Percentiles rank a stretch among this genome's conserved stretches.
Conservation (phyloP, 2,888 invertebrate species). For the Trichacis sp. region DNA sequence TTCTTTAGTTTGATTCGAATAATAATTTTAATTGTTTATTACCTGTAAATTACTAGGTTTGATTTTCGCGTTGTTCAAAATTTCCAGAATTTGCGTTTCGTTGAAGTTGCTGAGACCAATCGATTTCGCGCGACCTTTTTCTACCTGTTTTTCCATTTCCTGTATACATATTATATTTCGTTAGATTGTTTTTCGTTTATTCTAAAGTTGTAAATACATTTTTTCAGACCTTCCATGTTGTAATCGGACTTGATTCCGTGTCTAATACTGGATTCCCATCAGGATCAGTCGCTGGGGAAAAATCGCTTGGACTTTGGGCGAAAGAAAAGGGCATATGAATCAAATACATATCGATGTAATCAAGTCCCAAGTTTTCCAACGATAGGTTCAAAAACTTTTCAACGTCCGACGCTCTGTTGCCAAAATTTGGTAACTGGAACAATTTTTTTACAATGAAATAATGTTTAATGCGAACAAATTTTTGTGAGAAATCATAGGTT, state of each 20-base stretch:
- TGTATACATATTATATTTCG: no score
- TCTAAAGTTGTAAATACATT: no score
- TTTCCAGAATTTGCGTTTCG: constrained; percentile 75
- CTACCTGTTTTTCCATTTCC: constrained; percentile 80
- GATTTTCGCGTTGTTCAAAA: constrained; percentile 74
- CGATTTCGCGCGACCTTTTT: constrained; percentile 75
- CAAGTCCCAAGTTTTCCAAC: constrained; percentile 74
- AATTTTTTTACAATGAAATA: constrained; percentile 7
- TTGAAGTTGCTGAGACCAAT: constrained; percentile 88
- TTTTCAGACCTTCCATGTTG: constrained; percentile 77
- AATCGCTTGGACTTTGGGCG: constrained; percentile 71
- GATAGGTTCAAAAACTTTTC: constrained; percentile 76
- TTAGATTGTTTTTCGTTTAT: no score
- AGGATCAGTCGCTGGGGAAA: constrained; percentile 71
- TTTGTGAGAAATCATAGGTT: constrained; percentile 54
- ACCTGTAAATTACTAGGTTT: constrained; percentile 80
- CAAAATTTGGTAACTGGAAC: constrained; percentile 76
- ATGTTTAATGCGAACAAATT: no score
- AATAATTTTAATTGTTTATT: no score
- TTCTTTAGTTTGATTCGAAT: no score
- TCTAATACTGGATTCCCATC: constrained; percentile 75
- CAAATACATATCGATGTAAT: constrained; percentile 83
- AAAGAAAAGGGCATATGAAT: constrained; percentile 83
- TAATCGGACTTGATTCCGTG: constrained; percentile 74
- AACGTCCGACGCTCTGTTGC: constrained; percentile 77